phyloP scores from a whole-genome alignment of 1,140 invertebrate genomes.

The Drosophila sulfurigaster region DNA sequence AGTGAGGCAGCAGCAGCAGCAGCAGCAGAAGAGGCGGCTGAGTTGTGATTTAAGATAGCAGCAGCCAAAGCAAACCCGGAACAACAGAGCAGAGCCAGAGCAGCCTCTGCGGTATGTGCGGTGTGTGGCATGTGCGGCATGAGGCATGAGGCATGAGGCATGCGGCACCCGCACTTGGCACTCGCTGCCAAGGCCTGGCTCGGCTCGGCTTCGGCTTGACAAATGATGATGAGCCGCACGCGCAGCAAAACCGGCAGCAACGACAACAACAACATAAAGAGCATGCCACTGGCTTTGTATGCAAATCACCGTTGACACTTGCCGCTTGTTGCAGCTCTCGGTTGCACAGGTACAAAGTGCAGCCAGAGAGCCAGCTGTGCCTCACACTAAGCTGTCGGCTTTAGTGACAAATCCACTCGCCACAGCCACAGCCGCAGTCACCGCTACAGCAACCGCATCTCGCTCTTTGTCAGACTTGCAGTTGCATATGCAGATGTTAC shows the following conservation, averaged over 20 bases:
- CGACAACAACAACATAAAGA: constrained; percentile 26
- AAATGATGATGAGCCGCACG: constrained; percentile 55
- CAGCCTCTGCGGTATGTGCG: too few relatives aligned
- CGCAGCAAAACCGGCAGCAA: constrained; percentile 28
- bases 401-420: constrained; percentile 51
- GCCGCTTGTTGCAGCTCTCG: constrained; percentile 17
- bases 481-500: constrained; percentile 25
- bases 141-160: neutral
- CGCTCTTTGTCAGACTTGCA: constrained; percentile 29
- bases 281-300: constrained; percentile 49
- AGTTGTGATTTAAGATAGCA: constrained; percentile 47
- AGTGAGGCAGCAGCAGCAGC: constrained; percentile 17
- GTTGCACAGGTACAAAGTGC: constrained; percentile 45
- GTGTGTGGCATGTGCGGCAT: neutral
- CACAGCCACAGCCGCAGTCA: neutral
- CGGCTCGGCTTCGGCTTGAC: constrained; percentile 21
- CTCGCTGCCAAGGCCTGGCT: neutral
- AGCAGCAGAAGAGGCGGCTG: neutral
- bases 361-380: constrained; percentile 35
- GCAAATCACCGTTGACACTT: constrained; percentile 57
- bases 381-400: constrained; percentile 54
- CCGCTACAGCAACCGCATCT: too few relatives aligned
- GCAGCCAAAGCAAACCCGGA: constrained; percentile 25
- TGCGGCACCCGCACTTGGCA: neutral
- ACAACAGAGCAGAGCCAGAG: neutral